Percentiles rank a stretch among this genome's conserved stretches.
These are phyloP conservation scores for Sebastes fasciatus DNA, from an alignment of 2,113 vertebrate genomes.

Conservation along the genomic window DNA sequence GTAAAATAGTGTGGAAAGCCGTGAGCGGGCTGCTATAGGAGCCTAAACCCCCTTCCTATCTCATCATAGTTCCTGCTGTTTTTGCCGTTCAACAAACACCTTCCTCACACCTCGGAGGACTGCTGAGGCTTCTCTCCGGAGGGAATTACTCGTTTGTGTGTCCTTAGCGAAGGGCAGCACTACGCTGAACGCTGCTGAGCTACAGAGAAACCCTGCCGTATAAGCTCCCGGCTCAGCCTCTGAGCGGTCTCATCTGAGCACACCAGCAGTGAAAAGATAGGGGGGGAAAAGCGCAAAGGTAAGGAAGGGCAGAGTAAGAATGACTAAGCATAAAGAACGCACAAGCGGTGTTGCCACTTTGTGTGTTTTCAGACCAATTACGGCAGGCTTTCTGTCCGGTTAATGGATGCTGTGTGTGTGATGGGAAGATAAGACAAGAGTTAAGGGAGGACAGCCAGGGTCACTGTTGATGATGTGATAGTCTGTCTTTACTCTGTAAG, in stretches of 20 bases:
- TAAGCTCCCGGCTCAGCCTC: constrained; percentile 55
- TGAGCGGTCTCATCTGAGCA: constrained; percentile 38
- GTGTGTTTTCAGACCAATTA: constrained; percentile 37
- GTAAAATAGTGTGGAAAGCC: not conserved
- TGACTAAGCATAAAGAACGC: constrained; percentile 60
- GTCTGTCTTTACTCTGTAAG: constrained; percentile 15
- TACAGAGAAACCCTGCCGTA: constrained; percentile 54
- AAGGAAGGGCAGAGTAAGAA: constrained; percentile 60
- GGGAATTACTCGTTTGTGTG: constrained; percentile 53
- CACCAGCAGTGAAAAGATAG: constrained; percentile 28
- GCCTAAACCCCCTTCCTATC: not conserved
- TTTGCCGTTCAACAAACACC: constrained; percentile 34
- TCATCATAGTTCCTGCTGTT: constrained; percentile 38
- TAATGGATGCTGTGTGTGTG: constrained; percentile 36
- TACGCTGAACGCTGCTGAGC: constrained; percentile 60
- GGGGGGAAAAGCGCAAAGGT: constrained; percentile 17
- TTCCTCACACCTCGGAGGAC: constrained; percentile 36
- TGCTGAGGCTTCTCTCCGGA: constrained; percentile 59
- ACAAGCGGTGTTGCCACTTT: not conserved
- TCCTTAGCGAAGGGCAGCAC: constrained; percentile 73
- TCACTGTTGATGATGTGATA: constrained; percentile 38
- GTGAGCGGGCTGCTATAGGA: not conserved
- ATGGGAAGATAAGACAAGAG: constrained; percentile 16
- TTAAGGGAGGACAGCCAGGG: constrained; percentile 38
- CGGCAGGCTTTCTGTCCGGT: constrained; percentile 18